Evolutionary conservation across 2,888 invertebrate species (phyloP).

Genomic region (Sabellastarte sp.): DNA sequence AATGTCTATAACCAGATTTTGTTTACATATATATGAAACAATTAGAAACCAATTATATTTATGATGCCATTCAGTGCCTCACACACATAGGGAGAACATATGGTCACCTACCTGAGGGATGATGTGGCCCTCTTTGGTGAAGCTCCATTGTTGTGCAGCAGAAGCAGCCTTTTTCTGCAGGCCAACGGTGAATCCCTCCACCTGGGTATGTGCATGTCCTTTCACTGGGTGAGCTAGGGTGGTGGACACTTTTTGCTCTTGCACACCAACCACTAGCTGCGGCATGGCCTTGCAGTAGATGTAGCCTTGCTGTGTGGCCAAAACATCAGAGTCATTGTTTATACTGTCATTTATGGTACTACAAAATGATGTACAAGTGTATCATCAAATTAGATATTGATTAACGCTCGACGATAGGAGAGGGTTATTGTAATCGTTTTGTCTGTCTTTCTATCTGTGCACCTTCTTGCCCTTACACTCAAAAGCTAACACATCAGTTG

Average conservation of each 20-base stretch:
- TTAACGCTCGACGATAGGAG: too few species aligned
- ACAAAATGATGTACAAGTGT: too few species aligned
- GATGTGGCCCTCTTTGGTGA: slow-evolving; percentile 50
- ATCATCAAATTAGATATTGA: too few species aligned
- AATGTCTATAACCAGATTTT: too few species aligned
- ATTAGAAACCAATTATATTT: too few species aligned
- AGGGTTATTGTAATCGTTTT: too few species aligned
- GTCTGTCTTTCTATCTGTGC: too few species aligned
- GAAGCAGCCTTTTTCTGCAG: slow-evolving; percentile 44
- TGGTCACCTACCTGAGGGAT: slow-evolving; percentile 44
- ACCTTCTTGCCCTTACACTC: not conserved
- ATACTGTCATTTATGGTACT: too few species aligned
- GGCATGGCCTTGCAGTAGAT: slow-evolving; percentile 52
- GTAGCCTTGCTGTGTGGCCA: slow-evolving; percentile 48
- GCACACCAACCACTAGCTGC: slow-evolving; percentile 48
- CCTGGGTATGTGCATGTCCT: slow-evolving; percentile 25
- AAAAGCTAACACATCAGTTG: not conserved
- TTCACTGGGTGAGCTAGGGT: slow-evolving; percentile 17
- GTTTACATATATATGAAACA: too few species aligned
- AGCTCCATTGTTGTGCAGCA: slow-evolving; percentile 50
- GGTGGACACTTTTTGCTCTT: slow-evolving; percentile 33
- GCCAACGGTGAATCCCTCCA: slow-evolving; percentile 45
- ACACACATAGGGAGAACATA: too few species aligned
- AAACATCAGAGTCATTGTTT: too few species aligned
- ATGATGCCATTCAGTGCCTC: too few species aligned